Evolutionary conservation across 2,888 invertebrate genomes (phyloP).

Genomic region (Alentia gelatinosa): DNA sequence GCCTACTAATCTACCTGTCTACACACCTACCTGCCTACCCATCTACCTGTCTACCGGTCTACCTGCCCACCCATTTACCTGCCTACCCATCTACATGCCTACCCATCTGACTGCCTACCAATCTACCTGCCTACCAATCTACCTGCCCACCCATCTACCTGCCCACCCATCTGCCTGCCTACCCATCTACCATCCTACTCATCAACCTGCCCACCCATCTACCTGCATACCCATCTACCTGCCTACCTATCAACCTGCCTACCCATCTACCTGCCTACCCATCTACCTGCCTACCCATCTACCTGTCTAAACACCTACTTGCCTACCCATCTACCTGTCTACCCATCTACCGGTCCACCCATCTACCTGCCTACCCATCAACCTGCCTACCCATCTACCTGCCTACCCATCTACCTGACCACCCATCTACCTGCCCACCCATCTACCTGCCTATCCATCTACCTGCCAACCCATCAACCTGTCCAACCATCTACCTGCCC

Average conservation of each 20-base stretch:
- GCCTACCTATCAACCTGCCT: background rate
- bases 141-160: background rate
- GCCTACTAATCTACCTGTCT: background rate
- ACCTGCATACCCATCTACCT: background rate
- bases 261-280: background rate
- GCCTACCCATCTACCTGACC: background rate
- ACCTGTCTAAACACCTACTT: background rate
- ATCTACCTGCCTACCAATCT: background rate
- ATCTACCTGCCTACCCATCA: background rate
- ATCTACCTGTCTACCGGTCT: background rate
- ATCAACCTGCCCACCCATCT: no score
- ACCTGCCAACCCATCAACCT: no score
- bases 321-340: background rate
- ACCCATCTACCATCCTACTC: background rate
- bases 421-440: no score
- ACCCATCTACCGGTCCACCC: background rate
- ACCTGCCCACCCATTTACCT: background rate
- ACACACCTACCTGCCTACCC: background rate
- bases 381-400: background rate
- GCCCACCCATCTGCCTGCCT: background rate
- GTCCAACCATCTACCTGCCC: background rate
- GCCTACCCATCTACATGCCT: background rate
- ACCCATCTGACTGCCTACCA: background rate
- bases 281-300: background rate
- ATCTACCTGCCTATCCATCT: background rate